Conservation (phyloP, 2,797 vertebrate species). For the Selene dorsalis region DNA sequence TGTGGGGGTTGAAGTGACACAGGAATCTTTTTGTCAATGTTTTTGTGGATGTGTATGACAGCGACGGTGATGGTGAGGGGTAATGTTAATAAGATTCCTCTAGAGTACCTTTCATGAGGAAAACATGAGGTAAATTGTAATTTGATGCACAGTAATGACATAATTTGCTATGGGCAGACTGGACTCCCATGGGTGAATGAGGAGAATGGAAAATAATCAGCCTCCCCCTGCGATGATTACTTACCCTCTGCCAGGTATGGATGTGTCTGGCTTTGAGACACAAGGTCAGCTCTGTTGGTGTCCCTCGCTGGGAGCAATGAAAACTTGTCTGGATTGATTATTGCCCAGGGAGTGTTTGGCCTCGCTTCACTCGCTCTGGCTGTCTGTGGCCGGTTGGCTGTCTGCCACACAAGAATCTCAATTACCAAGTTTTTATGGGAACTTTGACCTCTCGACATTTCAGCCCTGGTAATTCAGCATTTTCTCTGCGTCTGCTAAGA, state of each 20-base stretch:
- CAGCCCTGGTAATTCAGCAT: not conserved
- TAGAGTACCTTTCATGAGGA: constrained; percentile 6
- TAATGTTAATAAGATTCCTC: constrained; percentile 24
- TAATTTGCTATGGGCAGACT: constrained; percentile 36
- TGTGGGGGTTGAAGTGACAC: not conserved
- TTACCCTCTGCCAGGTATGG: constrained; percentile 56
- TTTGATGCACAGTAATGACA: constrained; percentile 35
- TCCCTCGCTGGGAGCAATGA: constrained; percentile 58
- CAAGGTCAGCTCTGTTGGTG: constrained; percentile 63
- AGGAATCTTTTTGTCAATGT: not conserved
- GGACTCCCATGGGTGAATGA: constrained; percentile 24
- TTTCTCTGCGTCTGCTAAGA: not conserved
- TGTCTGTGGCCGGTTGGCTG: constrained; percentile 28
- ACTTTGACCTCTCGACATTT: constrained; percentile 47
- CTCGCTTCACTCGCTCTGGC: constrained; percentile 49
- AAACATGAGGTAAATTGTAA: constrained; percentile 1
- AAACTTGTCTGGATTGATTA: constrained; percentile 71
- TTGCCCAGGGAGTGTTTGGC: constrained; percentile 63
- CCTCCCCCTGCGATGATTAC: constrained; percentile 54
- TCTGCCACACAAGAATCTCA: constrained; percentile 50
- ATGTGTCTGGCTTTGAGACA: constrained; percentile 59
- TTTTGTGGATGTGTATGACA: not conserved
- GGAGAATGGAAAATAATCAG: constrained; percentile 54
- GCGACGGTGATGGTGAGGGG: not conserved
- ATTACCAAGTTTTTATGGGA: constrained; percentile 45